A percentile compares a stretch with the other conserved stretches of the same genome.
Evolutionary conservation across 2,797 vertebrate species (phyloP).

Genomic region (Pseudomugil tenellus): DNA sequence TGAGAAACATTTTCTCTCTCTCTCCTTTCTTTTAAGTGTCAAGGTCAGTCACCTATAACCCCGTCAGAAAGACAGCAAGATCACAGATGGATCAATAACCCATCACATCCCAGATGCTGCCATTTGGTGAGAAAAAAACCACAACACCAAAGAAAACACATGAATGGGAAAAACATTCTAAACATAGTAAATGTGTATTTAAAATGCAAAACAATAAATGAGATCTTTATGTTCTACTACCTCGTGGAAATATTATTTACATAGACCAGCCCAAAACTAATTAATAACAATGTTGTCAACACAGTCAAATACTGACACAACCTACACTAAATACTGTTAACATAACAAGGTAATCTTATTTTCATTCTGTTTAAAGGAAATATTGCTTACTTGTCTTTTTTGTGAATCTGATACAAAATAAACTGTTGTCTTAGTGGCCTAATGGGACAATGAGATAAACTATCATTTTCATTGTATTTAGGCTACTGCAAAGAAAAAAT

Average conservation of each 20-base stretch:
- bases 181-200: slow-evolving; percentile 21
- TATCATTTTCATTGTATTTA: not conserved
- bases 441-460: slow-evolving; percentile 17
- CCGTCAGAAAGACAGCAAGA: slow-evolving; percentile 53
- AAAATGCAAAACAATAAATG: too few relatives aligned
- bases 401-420: slow-evolving; percentile 45
- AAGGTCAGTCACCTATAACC: slow-evolving; percentile 67
- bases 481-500: not conserved
- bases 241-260: slow-evolving; percentile 32
- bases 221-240: slow-evolving; percentile 52
- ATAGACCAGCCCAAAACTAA: slow-evolving; percentile 35
- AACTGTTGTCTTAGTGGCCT: slow-evolving; percentile 49
- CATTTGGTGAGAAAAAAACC: slow-evolving; percentile 27
- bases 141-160: slow-evolving; percentile 42
- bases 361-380: slow-evolving; percentile 5
- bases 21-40: not conserved
- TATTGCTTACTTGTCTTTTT: slow-evolving; percentile 12
- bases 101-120: slow-evolving; percentile 63
- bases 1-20: not conserved
- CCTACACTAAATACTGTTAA: slow-evolving; percentile 25
- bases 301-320: slow-evolving; percentile 29
- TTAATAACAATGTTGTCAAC: not conserved
- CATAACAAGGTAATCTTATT: not conserved
- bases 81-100: slow-evolving; percentile 62
- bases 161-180: slow-evolving; percentile 22